Conservation (phyloP, 2,888 invertebrate species). For the Tinea trinotella region DNA sequence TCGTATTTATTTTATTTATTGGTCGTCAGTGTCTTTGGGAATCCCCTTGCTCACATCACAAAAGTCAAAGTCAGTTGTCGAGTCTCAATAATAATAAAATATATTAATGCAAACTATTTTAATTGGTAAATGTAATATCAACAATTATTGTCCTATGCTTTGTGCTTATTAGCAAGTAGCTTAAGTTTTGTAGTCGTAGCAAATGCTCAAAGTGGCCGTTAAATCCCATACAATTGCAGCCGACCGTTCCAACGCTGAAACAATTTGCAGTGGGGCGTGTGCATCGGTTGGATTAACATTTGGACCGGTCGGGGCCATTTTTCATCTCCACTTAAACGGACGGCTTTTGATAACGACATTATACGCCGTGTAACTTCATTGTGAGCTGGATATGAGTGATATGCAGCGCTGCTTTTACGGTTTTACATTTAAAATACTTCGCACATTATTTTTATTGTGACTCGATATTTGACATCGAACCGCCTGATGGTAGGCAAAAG, state of each 20-base stretch:
- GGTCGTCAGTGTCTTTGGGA: no score
- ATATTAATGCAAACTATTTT: no score
- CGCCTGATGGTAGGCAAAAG: no score
- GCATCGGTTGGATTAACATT: constrained; percentile 30
- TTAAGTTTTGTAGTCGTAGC: constrained; percentile 10
- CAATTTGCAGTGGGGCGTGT: constrained; percentile 34
- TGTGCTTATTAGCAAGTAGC: constrained; percentile 7
- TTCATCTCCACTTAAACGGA: constrained; percentile 30
- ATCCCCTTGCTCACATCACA: no score
- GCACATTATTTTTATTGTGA: neutral
- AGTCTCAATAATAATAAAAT: no score
- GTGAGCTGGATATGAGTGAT: constrained; percentile 29
- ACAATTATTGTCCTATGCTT: constrained; percentile 2
- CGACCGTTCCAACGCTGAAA: constrained; percentile 29
- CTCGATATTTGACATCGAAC: no score
- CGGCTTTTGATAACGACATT: constrained; percentile 30
- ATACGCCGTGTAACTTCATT: constrained; percentile 31
- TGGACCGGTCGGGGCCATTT: constrained; percentile 33
- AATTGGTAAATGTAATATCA: constrained; percentile 1
- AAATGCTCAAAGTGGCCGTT: constrained; percentile 27
- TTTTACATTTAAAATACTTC: neutral
- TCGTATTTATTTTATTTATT: no score
- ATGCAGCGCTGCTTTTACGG: constrained; percentile 22
- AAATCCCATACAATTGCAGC: constrained; percentile 27
- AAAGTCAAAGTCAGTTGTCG: no score